phyloP scores from a whole-genome alignment of 2,113 vertebrate species.

The Plecotus auritus region DNA sequence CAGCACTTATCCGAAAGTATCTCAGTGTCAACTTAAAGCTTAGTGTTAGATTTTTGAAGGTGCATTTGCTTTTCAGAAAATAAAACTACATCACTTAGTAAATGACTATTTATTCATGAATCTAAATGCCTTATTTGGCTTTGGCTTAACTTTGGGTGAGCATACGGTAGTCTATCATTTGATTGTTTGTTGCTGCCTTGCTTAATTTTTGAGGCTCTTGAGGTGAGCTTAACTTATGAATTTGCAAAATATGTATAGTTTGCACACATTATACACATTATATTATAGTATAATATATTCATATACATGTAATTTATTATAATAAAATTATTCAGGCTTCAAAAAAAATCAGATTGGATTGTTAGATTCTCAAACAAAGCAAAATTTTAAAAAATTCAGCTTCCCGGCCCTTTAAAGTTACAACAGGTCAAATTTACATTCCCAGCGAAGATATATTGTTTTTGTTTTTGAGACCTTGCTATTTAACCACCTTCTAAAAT shows the following conservation, averaged over 20 bases:
- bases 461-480: background rate
- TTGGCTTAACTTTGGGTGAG: background rate
- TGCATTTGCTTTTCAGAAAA: conserved; percentile 25
- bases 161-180: background rate
- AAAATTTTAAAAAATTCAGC: background rate
- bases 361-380: background rate
- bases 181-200: background rate
- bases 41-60: background rate
- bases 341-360: background rate
- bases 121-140: conserved; percentile 26
- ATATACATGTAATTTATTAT: background rate
- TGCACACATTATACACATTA: conserved; percentile 35
- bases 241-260: conserved; percentile 41
- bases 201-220: conserved; percentile 36
- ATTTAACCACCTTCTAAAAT: conserved; percentile 36
- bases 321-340: background rate
- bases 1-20: background rate
- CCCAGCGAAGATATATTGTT: background rate
- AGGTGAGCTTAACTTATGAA: background rate
- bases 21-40: conserved; percentile 3
- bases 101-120: conserved; percentile 17
- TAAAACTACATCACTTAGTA: conserved; percentile 11
- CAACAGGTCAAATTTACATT: background rate
- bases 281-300: background rate
- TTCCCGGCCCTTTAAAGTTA: background rate